A percentile compares a stretch with the other conserved stretches of the same genome.
Conservation (phyloP, 1,140 invertebrate species). For the Armadillidium nasatum region DNA sequence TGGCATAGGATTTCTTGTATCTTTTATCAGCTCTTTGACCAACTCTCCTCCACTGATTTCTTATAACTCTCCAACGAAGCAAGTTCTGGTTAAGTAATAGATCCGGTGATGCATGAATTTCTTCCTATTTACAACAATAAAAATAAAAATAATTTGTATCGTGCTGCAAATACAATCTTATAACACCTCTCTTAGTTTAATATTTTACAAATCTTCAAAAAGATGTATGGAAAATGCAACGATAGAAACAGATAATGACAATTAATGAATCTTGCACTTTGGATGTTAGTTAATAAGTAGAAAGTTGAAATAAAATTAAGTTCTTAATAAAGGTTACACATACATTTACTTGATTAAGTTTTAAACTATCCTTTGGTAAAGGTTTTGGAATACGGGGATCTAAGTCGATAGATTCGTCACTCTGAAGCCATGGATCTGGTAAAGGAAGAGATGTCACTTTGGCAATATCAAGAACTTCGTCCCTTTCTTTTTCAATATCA, state of each 20-base stretch:
- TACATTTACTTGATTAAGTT: not conserved
- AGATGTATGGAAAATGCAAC: too few relatives aligned
- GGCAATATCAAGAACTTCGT: not conserved
- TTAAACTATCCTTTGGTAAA: not conserved
- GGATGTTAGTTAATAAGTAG: too few relatives aligned
- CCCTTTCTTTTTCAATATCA: not conserved
- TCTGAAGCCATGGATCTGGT: not conserved
- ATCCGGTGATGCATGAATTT: not conserved
- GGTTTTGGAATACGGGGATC: not conserved
- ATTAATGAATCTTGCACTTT: too few relatives aligned
- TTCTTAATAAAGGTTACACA: not conserved
- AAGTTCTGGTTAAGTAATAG: not conserved
- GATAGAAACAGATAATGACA: too few relatives aligned
- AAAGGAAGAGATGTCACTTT: not conserved
- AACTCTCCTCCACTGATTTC: not conserved
- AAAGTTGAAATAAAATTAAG: not conserved
- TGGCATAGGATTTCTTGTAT: not conserved
- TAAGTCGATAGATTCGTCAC: not conserved
- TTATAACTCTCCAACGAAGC: not conserved
- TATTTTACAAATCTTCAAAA: too few relatives aligned
- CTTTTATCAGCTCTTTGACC: not conserved
- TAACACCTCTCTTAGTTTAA: too few relatives aligned
- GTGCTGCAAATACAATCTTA: too few relatives aligned
- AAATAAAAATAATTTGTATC: too few relatives aligned
- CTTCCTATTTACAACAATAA: not conserved